These are phyloP conservation scores for Anolis apletophallus DNA, from an alignment of 2,797 vertebrate genomes.

Conservation along the genomic window DNA sequence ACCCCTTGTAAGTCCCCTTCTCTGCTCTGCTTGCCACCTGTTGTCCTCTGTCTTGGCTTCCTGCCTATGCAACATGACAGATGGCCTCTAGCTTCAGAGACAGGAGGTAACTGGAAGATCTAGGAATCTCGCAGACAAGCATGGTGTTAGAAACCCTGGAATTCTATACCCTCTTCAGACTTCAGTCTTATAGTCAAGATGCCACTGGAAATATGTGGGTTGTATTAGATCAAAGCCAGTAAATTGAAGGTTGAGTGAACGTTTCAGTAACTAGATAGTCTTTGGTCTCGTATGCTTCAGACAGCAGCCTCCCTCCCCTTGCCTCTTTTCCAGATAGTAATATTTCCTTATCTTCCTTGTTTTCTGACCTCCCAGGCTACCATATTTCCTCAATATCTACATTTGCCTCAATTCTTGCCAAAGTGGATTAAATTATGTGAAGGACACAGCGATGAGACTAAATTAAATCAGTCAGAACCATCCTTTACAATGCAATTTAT, in stretches of 20 bases:
- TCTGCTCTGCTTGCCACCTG: neutral
- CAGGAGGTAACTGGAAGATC: neutral
- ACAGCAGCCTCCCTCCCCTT: neutral
- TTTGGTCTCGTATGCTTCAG: neutral
- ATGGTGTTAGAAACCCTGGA: neutral
- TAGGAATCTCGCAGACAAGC: neutral
- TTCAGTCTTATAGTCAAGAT: neutral
- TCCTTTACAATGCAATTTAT: neutral
- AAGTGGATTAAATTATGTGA: neutral
- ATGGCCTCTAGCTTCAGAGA: neutral
- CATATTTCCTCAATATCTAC: neutral
- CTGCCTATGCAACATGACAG: neutral
- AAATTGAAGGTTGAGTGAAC: neutral
- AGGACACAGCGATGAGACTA: neutral
- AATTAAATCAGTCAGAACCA: neutral
- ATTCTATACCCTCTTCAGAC: neutral
- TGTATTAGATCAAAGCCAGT: neutral
- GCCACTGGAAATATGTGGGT: neutral
- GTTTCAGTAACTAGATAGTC: neutral
- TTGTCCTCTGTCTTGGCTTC: neutral
- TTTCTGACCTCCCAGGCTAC: neutral
- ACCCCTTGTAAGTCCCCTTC: too few relatives aligned
- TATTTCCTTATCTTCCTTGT: neutral
- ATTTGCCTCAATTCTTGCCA: neutral
- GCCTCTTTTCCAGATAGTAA: neutral